phyloP scores from a whole-genome alignment of 2,888 invertebrate species.

The Papilio elwesi region DNA sequence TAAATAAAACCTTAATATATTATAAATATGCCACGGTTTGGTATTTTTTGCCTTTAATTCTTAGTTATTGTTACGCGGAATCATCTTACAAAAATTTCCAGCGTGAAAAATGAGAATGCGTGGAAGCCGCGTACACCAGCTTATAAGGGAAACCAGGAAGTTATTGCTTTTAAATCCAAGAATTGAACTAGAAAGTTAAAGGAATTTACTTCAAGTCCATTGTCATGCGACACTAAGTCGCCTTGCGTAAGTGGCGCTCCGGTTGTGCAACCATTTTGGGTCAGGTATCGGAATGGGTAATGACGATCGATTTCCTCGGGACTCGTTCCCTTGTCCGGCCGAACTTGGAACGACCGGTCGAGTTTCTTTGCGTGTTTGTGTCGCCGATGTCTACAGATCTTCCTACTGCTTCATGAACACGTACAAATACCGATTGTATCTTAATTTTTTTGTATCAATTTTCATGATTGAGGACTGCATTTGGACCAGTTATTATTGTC shows the following conservation, averaged over 20 bases:
- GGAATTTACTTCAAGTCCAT: constrained; percentile 75
- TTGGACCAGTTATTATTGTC: background rate
- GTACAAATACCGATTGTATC: background rate
- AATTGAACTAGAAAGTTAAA: constrained; percentile 43
- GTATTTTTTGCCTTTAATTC: too few relatives aligned
- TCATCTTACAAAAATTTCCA: too few relatives aligned
- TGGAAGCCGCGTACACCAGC: background rate
- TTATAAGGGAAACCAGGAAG: constrained; percentile 33
- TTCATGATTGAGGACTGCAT: too few relatives aligned
- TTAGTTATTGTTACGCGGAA: too few relatives aligned
- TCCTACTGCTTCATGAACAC: constrained; percentile 1
- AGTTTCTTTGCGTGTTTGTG: constrained; percentile 14
- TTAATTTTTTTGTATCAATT: background rate
- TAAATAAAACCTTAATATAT: too few relatives aligned
- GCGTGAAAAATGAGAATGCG: too few relatives aligned
- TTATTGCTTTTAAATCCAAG: constrained; percentile 21
- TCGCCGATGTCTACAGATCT: constrained; percentile 1
- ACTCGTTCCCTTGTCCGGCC: constrained; percentile 16
- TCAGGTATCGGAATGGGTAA: constrained; percentile 64
- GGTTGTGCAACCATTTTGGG: constrained; percentile 68
- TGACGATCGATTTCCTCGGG: constrained; percentile 60
- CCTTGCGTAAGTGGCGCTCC: constrained; percentile 59
- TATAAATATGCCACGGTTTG: too few relatives aligned
- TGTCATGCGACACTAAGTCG: constrained; percentile 68
- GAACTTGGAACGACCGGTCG: constrained; percentile 19